Base-by-base conservation (phyloP, 2,888 invertebrate species). In the Lasioglossum calceatum region DNA sequence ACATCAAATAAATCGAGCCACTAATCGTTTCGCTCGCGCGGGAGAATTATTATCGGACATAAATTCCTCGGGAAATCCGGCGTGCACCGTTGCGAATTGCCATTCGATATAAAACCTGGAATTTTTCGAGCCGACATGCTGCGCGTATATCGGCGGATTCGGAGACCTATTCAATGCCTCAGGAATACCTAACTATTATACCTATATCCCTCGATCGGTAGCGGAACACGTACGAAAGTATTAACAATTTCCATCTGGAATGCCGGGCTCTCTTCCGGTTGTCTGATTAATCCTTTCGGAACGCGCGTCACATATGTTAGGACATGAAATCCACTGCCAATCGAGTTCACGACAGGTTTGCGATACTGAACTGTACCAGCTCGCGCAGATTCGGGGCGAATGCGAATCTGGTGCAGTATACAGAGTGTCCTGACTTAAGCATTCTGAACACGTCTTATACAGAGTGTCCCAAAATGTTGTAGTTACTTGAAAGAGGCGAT, bases 231-330 rank as follows among this genome's bases (percentile, higher is more conserved):
- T 58, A 64, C 64, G 64, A 42, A 77, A 77, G 44, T 77, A 77
- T n/a, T 39, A 77, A 77, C 77, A 77, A 61, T 77, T 77, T 77
- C 77, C 64, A 77, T 44, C 44, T 23, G 61, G 44, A 44, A 47
- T 47, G 44, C 14, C 32, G 71, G 72, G 78, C 71, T 71, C 47
- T 58, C 78, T 79, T 81, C 76, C 76, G 86, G 67, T 42, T 70
- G 42, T 39, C 64, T 86, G 86, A 86, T 86, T 86, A 86, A 86
- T 82, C 86, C 86, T 75, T 74, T 54, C 64, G 71, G 85, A 79
- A 67, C 32, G 39, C 27, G 75, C 47, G 72, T 79, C 81, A 23
- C 64, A 14, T 64, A 70, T 54, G 81, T 74, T 42, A 47, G 67
- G 36, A 79, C 54, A 61, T 73, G 86, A 85, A 81, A 85, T 71